These are phyloP conservation scores for Gracilinanus agilis DNA, from an alignment of 2,113 vertebrate species.

Conservation along the genomic window DNA sequence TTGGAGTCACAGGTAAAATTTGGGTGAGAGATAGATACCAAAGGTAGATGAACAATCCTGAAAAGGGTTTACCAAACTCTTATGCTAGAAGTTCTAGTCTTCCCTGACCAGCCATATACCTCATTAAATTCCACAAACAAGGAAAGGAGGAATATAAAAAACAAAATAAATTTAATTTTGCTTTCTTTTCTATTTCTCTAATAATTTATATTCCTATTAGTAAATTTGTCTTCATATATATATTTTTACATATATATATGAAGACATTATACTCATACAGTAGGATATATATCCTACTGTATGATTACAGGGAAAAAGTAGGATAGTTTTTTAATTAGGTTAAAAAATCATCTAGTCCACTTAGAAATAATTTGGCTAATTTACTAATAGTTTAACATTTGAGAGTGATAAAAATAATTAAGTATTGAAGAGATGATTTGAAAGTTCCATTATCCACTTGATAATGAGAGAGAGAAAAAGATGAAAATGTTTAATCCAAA, in stretches of 20 bases:
- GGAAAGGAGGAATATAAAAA: neutral
- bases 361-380: neutral
- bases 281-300: neutral
- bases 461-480: neutral
- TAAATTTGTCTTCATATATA: neutral
- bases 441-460: neutral
- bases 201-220: neutral
- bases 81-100: too few relatives aligned
- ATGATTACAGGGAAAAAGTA: neutral
- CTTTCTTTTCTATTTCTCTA: neutral
- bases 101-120: too few relatives aligned
- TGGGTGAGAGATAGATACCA: too few relatives aligned
- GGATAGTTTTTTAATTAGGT: neutral
- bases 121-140: too few relatives aligned
- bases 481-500: neutral
- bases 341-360: neutral
- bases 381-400: neutral
- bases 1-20: too few relatives aligned
- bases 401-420: conserved; percentile 5
- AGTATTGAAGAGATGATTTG: neutral
- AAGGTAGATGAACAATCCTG: too few relatives aligned
- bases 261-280: neutral
- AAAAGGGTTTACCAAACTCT: too few relatives aligned
- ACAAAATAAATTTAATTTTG: neutral
- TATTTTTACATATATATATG: too few relatives aligned